Percentiles rank a stretch among this genome's conserved stretches.
Conservation (phyloP, 2,113 vertebrate species). For the Microcebus lehilahytsara region DNA sequence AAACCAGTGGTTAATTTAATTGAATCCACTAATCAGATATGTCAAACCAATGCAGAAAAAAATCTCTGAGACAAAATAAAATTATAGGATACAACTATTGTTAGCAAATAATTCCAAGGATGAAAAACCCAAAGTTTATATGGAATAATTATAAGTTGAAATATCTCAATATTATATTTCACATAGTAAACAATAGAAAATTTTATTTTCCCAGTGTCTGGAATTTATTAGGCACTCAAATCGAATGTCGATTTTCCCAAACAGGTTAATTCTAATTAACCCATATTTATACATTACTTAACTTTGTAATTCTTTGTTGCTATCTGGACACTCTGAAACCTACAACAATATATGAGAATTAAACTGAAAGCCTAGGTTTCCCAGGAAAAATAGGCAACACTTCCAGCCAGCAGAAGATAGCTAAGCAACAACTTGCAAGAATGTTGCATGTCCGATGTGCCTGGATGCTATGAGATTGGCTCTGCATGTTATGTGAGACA, state of each 20-base stretch:
- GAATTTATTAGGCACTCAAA: neutral
- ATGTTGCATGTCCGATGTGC: neutral
- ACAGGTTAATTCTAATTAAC: neutral
- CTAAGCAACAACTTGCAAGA: neutral
- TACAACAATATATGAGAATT: neutral
- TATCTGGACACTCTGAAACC: neutral
- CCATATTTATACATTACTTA: neutral
- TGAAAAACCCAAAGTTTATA: neutral
- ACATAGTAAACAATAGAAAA: neutral
- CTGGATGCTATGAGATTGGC: fast-evolving
- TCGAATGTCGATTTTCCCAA: neutral
- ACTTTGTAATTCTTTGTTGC: neutral
- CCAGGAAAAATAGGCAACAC: neutral
- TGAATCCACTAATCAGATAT: neutral
- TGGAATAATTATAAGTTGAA: neutral
- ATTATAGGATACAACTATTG: neutral
- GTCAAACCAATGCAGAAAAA: neutral
- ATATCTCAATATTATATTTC: neutral
- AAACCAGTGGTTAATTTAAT: neutral
- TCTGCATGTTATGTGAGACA: neutral
- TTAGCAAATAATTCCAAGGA: neutral
- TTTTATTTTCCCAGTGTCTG: neutral
- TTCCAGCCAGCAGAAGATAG: neutral
- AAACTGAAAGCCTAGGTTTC: neutral
- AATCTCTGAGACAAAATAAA: neutral